Conservation (phyloP, 2,888 invertebrate species). For the Ochropleura leucogaster region DNA sequence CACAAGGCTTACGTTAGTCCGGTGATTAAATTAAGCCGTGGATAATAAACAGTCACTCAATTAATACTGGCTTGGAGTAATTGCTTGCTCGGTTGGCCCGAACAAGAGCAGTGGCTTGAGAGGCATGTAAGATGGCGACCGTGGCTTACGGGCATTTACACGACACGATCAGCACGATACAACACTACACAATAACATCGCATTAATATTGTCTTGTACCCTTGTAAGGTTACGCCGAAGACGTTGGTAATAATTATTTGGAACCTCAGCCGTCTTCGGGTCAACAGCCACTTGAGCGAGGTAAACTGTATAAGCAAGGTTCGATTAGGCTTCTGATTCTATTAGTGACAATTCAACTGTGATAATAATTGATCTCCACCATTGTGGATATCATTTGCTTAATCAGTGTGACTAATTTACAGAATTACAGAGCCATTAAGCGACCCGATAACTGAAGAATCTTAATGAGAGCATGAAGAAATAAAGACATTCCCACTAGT, state of each 20-base stretch:
- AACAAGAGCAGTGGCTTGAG: slow-evolving; percentile 35
- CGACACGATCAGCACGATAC: slow-evolving; percentile 21
- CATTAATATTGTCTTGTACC: slow-evolving; percentile 26
- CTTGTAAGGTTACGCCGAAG: slow-evolving; percentile 17
- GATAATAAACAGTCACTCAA: slow-evolving; percentile 60
- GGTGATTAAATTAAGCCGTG: slow-evolving; percentile 61
- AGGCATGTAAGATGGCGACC: slow-evolving; percentile 27
- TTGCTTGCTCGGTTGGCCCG: slow-evolving; percentile 44
- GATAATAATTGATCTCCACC: slow-evolving; percentile 7
- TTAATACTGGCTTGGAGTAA: slow-evolving; percentile 56
- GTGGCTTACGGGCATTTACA: slow-evolving; percentile 25
- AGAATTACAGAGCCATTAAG: neutral
- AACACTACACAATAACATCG: slow-evolving; percentile 28
- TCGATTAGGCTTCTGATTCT: slow-evolving; percentile 33
- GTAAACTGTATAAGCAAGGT: slow-evolving; percentile 10
- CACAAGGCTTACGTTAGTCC: slow-evolving; percentile 42
- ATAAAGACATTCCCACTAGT: slow-evolving; percentile 19
- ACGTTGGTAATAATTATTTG: slow-evolving; percentile 37
- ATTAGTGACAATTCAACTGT: slow-evolving; percentile 21
- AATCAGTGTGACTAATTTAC: neutral
- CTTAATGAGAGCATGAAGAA: slow-evolving; percentile 10
- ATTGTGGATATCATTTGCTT: slow-evolving; percentile 23
- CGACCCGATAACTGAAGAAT: slow-evolving; percentile 14
- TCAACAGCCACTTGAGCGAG: slow-evolving; percentile 19
- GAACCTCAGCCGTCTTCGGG: slow-evolving; percentile 6